Evolutionary conservation across 2,797 vertebrate genomes (phyloP).

Genomic region (Morus bassanus): DNA sequence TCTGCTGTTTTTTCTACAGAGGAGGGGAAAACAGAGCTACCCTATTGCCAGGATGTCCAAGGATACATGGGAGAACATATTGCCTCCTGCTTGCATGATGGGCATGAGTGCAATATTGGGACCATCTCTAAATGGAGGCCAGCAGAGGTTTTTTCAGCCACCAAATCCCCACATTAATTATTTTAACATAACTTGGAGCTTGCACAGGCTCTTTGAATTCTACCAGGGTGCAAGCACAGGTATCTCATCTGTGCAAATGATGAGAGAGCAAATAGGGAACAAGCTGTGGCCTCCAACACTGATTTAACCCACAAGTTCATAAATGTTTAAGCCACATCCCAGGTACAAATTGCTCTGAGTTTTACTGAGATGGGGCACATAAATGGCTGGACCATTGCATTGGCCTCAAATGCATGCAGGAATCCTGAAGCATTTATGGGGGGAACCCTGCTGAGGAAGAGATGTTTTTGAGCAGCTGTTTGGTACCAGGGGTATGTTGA

Average conservation of each 20-base stretch:
- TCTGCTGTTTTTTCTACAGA: background rate
- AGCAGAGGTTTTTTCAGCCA: background rate
- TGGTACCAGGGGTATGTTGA: background rate
- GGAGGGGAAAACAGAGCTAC: background rate
- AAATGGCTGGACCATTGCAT: background rate
- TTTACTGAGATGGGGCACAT: background rate
- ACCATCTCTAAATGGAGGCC: background rate
- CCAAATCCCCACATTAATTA: background rate
- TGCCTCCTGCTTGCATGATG: background rate
- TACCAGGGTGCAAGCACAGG: background rate
- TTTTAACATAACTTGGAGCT: background rate
- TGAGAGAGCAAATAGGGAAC: background rate
- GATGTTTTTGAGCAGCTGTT: background rate
- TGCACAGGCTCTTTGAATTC: background rate
- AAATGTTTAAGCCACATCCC: background rate
- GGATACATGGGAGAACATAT: background rate
- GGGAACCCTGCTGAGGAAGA: background rate
- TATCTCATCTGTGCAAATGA: background rate
- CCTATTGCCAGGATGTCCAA: background rate
- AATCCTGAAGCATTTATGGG: background rate
- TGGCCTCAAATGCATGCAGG: background rate
- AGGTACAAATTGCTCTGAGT: background rate
- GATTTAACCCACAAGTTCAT: background rate
- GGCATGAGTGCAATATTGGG: background rate
- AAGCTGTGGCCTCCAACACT: accelerated